Conservation (phyloP, 2,797 vertebrate species). For the Eremophila alpestris region DNA sequence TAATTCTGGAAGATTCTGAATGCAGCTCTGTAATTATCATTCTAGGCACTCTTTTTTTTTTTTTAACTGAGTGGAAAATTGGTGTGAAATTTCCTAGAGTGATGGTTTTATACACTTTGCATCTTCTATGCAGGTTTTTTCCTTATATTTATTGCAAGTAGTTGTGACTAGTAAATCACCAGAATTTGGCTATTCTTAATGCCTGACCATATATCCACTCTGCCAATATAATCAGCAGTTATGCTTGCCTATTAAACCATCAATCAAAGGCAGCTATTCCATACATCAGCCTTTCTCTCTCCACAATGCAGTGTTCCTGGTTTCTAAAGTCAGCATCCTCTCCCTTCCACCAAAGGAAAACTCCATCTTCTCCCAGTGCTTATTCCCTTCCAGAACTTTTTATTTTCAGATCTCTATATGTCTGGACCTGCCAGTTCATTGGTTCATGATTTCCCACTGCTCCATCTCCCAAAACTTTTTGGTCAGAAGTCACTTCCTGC, state of each 20-base stretch:
- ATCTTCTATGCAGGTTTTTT: background rate
- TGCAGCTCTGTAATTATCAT: background rate
- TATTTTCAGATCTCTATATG: background rate
- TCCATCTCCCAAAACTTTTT: fast-evolving
- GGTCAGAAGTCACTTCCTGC: background rate
- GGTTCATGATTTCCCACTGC: background rate
- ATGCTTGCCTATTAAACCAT: background rate
- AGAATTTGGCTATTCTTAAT: background rate
- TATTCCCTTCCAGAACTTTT: background rate
- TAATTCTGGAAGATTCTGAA: background rate
- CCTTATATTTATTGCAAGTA: background rate
- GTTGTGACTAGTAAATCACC: background rate
- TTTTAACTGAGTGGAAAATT: background rate
- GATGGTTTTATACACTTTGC: background rate
- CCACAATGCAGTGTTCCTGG: no score
- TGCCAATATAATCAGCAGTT: slow-evolving; percentile 1
- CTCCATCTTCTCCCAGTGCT: background rate
- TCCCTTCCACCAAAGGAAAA: background rate
- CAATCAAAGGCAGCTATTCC: background rate
- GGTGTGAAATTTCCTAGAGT: background rate
- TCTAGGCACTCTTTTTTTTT: background rate
- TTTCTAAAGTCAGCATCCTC: background rate
- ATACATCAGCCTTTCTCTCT: background rate
- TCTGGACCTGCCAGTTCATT: background rate
- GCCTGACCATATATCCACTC: background rate